Evolutionary conservation across 2,113 vertebrate species (phyloP).

Genomic region (Entelurus aequoreus): DNA sequence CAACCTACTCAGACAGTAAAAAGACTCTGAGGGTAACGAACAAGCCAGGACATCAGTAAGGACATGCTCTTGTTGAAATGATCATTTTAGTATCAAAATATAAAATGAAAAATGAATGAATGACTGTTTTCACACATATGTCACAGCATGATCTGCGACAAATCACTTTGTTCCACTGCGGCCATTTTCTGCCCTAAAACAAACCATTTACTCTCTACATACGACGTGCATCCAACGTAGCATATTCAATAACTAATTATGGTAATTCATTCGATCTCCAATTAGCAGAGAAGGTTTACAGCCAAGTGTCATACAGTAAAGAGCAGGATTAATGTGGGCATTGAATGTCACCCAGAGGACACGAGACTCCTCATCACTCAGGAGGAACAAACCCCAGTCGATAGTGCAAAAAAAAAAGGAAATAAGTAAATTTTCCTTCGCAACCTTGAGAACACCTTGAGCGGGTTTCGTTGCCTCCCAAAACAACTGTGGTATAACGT

Average conservation of each 20-base stretch:
- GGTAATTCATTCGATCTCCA: conserved; percentile 99
- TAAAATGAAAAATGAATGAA: conserved; percentile 14
- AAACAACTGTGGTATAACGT: conserved; percentile 18
- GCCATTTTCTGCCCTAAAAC: conserved; percentile 60
- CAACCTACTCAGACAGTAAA: conserved; percentile 58
- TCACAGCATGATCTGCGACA: background rate
- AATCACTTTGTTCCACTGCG: conserved; percentile 4
- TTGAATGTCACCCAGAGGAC: conserved; percentile 99
- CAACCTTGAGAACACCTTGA: conserved; percentile 35
- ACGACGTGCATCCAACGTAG: conserved; percentile 90
- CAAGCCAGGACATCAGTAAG: conserved; percentile 77
- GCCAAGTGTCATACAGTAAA: conserved; percentile 90
- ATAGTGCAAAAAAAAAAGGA: conserved; percentile 30
- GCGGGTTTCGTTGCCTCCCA: conserved; percentile 9
- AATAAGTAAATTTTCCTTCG: conserved; percentile 37
- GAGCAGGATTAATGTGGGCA: conserved; percentile 95
- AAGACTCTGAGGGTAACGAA: conserved; percentile 72
- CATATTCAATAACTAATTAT: conserved; percentile 99
- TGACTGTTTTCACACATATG: conserved; percentile 3
- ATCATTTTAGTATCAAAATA: conserved; percentile 14
- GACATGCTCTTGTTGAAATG: conserved; percentile 74
- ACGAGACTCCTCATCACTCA: conserved; percentile 89
- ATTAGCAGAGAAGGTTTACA: conserved; percentile 98
- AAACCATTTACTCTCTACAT: conserved; percentile 72
- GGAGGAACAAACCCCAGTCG: conserved; percentile 77